Evolutionary conservation across 2,113 vertebrate species (phyloP).

Genomic region (Syngnathoides biaculeatus): DNA sequence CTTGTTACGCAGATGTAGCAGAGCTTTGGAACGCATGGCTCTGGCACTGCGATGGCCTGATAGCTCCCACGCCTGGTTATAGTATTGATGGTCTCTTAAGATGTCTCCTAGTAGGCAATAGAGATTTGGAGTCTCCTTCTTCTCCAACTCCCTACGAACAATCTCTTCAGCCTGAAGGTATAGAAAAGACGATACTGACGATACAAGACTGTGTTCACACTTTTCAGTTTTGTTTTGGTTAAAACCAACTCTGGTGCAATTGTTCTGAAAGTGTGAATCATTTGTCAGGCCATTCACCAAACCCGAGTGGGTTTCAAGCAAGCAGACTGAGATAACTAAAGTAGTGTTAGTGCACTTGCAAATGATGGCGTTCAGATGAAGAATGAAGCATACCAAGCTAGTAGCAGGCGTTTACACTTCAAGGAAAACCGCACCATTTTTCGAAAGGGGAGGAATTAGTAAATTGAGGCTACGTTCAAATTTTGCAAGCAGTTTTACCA

Average conservation of each 20-base stretch:
- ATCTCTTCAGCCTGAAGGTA: slow-evolving; percentile 86
- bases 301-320: too few relatives aligned
- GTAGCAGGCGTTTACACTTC: too few relatives aligned
- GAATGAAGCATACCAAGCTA: too few relatives aligned
- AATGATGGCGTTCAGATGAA: not conserved
- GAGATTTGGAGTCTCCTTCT: slow-evolving; percentile 82
- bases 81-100: slow-evolving; percentile 83
- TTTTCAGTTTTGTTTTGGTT: not conserved
- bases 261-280: too few relatives aligned
- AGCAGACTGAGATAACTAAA: too few relatives aligned
- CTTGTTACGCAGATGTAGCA: slow-evolving; percentile 83
- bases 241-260: not conserved
- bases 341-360: too few relatives aligned
- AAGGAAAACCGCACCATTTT: too few relatives aligned
- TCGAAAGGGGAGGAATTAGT: too few relatives aligned
- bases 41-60: slow-evolving; percentile 85
- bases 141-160: slow-evolving; percentile 84
- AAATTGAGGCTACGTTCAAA: too few relatives aligned
- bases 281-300: too few relatives aligned
- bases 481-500: too few relatives aligned
- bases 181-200: not conserved
- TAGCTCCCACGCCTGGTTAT: slow-evolving; percentile 91
- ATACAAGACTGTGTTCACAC: not conserved
- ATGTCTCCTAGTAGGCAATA: slow-evolving; percentile 94
- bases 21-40: slow-evolving; percentile 90